These are phyloP conservation scores for Lasius fuliginosus DNA, from an alignment of 2,888 invertebrate species.

Conservation along the genomic window DNA sequence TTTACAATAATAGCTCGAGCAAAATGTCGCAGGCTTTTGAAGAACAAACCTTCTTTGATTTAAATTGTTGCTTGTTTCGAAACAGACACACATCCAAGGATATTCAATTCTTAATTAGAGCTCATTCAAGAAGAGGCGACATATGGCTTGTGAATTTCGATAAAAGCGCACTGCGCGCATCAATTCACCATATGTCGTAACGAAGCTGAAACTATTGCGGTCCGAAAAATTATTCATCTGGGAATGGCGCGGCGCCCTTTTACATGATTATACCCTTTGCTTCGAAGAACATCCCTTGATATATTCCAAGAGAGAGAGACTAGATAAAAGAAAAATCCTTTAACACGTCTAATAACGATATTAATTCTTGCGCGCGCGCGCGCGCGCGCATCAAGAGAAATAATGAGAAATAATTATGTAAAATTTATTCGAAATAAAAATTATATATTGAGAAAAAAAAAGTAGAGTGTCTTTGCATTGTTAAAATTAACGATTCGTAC, in stretches of 20 bases:
- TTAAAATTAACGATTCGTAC: not conserved
- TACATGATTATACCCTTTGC: not conserved
- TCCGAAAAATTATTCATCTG: constrained; percentile 3
- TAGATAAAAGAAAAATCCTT: not conserved
- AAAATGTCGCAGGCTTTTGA: not conserved
- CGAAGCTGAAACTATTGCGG: constrained; percentile 28
- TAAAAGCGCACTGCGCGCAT: constrained; percentile 51
- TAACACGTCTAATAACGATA: not conserved
- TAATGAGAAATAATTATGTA: not conserved
- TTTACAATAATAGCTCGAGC: not conserved
- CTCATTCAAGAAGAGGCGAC: constrained; percentile 42
- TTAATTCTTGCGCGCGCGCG: not conserved
- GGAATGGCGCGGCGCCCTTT: constrained; percentile 6
- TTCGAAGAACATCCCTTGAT: not conserved
- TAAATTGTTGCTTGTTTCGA: not conserved
- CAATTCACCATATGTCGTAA: constrained; percentile 67
- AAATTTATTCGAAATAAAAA: not conserved
- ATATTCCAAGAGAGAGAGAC: not conserved
- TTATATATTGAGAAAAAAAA: not conserved
- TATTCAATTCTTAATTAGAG: constrained; percentile 29
- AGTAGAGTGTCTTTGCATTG: not conserved
- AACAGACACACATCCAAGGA: not conserved
- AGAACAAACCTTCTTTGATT: not conserved
- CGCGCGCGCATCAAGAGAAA: not conserved
- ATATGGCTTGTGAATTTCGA: constrained; percentile 74